phyloP scores from a whole-genome alignment of 2,888 invertebrate genomes.

The Ommatoiulus sabulosus region DNA sequence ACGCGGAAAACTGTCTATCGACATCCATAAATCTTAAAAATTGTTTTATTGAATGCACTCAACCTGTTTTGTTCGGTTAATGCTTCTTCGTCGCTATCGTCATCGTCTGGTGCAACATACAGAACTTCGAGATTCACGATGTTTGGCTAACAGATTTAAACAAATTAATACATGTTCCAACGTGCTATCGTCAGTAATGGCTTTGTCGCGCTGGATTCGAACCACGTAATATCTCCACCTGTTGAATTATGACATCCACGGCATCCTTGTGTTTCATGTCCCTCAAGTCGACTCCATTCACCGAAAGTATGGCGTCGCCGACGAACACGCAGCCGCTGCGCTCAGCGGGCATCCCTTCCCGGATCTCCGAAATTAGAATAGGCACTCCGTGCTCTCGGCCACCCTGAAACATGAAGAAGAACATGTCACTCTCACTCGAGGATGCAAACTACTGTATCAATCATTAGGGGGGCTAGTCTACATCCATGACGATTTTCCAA shows the following conservation, averaged over 20 bases:
- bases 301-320: conserved; percentile 85
- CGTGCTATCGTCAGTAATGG: neutral
- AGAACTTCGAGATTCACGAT: conserved; percentile 82
- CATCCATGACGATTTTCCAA: too few relatives aligned
- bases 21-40: too few relatives aligned
- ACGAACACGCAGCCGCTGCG: conserved; percentile 80
- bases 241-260: conserved; percentile 75
- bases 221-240: conserved; percentile 67
- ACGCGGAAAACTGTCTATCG: too few relatives aligned
- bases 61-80: neutral
- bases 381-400: conserved; percentile 89
- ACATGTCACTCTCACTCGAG: too few relatives aligned
- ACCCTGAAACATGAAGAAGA: conserved; percentile 77
- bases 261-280: conserved; percentile 85
- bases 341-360: conserved; percentile 82
- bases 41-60: neutral
- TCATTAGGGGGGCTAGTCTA: too few relatives aligned
- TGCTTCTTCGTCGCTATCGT: conserved; percentile 47
- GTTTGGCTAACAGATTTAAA: conserved; percentile 68
- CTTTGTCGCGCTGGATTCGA: neutral
- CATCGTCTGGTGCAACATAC: conserved; percentile 78
- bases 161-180: conserved; percentile 45
- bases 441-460: neutral
- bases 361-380: conserved; percentile 84
- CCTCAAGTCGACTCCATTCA: conserved; percentile 82